These are phyloP conservation scores for Paramormyrops kingsleyae DNA, from an alignment of 2,113 vertebrate genomes.

Conservation along the genomic window DNA sequence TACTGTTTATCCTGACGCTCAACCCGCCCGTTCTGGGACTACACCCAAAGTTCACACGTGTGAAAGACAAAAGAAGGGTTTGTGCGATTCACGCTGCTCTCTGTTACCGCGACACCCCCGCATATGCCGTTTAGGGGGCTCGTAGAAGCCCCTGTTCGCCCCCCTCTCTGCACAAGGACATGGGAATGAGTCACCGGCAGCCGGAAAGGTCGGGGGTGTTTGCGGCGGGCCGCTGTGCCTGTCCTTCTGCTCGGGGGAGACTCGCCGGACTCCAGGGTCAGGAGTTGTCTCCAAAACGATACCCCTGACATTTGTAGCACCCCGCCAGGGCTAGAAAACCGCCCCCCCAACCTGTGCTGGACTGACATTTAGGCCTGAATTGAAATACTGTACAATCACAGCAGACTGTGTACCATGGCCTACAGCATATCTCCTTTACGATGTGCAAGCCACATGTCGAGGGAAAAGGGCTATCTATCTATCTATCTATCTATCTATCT, in stretches of 20 bases:
- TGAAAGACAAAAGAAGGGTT: neutral
- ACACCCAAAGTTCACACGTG: neutral
- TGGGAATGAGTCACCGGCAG: neutral
- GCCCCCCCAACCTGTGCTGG: neutral
- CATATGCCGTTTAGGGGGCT: neutral
- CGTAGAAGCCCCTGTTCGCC: neutral
- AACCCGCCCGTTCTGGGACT: neutral
- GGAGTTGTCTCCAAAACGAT: conserved; percentile 41
- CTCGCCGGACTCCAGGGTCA: neutral
- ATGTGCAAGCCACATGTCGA: too few relatives aligned
- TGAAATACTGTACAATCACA: neutral
- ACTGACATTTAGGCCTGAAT: conserved; percentile 14
- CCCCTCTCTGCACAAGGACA: neutral
- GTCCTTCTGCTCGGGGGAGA: neutral
- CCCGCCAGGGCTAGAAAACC: conserved; percentile 14
- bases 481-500: neutral
- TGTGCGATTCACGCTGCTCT: neutral
- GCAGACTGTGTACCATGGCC: neutral
- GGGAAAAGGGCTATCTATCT: neutral
- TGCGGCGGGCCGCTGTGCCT: neutral
- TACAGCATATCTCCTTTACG: neutral
- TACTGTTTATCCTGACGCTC: neutral
- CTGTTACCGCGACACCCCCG: neutral
- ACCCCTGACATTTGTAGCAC: conserved; percentile 57
- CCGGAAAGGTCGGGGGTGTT: neutral